Evolutionary conservation across 2,797 vertebrate genomes (phyloP), one percentile per base, ranked within the genome.

Genomic region (Heterohyrax brucei): DNA sequence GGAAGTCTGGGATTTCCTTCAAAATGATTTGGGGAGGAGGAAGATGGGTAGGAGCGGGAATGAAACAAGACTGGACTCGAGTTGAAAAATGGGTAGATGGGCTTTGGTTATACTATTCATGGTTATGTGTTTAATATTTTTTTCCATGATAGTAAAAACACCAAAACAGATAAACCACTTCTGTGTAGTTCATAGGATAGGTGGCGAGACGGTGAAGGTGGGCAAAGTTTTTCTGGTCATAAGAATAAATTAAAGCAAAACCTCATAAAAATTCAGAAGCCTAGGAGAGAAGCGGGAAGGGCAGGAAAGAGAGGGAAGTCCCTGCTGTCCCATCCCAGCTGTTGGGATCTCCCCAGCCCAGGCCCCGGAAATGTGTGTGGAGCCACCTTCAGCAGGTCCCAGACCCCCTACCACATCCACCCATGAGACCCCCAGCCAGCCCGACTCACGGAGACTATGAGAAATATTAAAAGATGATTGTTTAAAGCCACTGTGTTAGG

Each of bases 1-100:
- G n/a, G 66, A n/a, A 68, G 30, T 46, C 39, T 24, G 68, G 33
- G 66, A 7, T 7, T 87, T 3, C 6, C 39, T 33, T 84, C 18
- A 16, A 22, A 77, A 33, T 7, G 56, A 6, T 4, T 26, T 2
- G 44, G 39, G 44, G 18, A 18, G 0, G 0, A 13, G 66, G 50
- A 3, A 64, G 9, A 0, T 5, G 21, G n/a, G 30, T 8, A 4
- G 39, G 21, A 48, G 13, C 0, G 2, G 44, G 24, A 33, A 64
- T 14, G 28, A 39, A 30, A 30, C 10, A 28, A 24, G 68, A 10
- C 1, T 9, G 10, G 46, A 4, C 18, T 0, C 10, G 10, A 50
- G 77, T 13, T 18, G 61, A 21, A 16, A 3, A 4, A 10, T 1
- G 2, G 77, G 62, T 28, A 14, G 10, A 24, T 0, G 46, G 28